Evolutionary conservation across 2,797 vertebrate species (phyloP).

Genomic region (Nyctalus aviator): DNA sequence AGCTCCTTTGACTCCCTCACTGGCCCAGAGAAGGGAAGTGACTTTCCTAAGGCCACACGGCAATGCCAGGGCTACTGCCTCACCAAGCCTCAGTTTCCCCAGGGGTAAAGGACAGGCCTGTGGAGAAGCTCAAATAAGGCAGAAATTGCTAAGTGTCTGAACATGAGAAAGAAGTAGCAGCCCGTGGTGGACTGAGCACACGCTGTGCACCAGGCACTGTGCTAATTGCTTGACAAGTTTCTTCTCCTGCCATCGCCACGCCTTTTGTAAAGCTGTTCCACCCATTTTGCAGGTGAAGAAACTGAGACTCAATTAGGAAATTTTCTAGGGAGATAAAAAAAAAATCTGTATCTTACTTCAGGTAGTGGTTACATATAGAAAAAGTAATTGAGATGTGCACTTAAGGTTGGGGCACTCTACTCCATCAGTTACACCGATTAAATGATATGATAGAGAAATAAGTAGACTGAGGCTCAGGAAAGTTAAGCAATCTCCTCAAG

Average conservation of each 20-base stretch:
- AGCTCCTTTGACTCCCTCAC: neutral
- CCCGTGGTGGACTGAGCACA: accelerated
- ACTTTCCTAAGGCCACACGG: neutral
- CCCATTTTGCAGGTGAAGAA: neutral
- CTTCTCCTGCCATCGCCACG: neutral
- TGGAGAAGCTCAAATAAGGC: neutral
- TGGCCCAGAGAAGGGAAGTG: slow-evolving; percentile 19
- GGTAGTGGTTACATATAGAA: neutral
- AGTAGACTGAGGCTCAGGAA: neutral
- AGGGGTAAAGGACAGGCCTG: neutral
- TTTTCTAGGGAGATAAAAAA: neutral
- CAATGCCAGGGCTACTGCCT: neutral
- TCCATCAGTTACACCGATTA: neutral
- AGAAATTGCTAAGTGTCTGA: neutral
- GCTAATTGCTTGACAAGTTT: neutral
- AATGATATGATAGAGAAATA: neutral
- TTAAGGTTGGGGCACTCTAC: neutral
- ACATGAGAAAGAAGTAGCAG: neutral
- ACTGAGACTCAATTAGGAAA: neutral
- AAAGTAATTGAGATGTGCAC: neutral
- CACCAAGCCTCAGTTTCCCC: neutral
- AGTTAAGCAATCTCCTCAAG: neutral
- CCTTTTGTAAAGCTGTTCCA: neutral
- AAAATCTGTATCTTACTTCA: neutral
- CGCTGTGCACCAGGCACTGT: accelerated